phyloP scores from a whole-genome alignment of 2,797 vertebrate species.

The Philypnodon macrostomus region DNA sequence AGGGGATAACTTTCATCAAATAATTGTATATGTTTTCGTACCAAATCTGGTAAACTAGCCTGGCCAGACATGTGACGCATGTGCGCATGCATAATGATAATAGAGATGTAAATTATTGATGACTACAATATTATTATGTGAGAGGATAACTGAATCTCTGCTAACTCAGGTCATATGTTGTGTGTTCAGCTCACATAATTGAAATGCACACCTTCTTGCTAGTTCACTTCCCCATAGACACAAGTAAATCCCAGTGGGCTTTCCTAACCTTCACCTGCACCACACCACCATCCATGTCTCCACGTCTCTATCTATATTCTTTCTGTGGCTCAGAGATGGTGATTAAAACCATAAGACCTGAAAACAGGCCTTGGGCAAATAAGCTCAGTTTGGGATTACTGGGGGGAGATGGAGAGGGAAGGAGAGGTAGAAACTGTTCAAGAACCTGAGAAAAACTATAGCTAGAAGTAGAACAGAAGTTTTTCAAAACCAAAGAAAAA shows the following conservation, averaged over 20 bases:
- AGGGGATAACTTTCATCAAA: too few species aligned
- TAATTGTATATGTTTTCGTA: too few species aligned
- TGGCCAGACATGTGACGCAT: too few species aligned
- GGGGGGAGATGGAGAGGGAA: slow-evolving; percentile 7
- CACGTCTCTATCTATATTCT: slow-evolving; percentile 51
- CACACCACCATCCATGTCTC: slow-evolving; percentile 35
- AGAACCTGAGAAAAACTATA: slow-evolving; percentile 12
- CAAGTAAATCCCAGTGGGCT: slow-evolving; percentile 52
- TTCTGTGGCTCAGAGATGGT: slow-evolving; percentile 48
- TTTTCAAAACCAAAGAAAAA: slow-evolving; percentile 25
- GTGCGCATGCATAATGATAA: too few species aligned
- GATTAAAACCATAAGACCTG: slow-evolving; percentile 65
- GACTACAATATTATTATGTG: background rate
- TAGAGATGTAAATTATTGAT: background rate
- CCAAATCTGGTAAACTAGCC: too few species aligned
- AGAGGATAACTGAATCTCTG: background rate
- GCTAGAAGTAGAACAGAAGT: slow-evolving; percentile 30
- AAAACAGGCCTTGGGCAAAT: slow-evolving; percentile 62
- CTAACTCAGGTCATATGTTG: slow-evolving; percentile 15
- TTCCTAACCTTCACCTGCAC: slow-evolving; percentile 53
- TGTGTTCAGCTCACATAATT: slow-evolving; percentile 39
- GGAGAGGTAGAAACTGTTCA: slow-evolving; percentile 13
- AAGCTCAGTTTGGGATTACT: slow-evolving; percentile 46
- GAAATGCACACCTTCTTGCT: slow-evolving; percentile 42
- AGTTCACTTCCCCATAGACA: slow-evolving; percentile 27